phyloP scores from a whole-genome alignment of 1,140 invertebrate genomes.

The Heliconius hewitsoni region DNA sequence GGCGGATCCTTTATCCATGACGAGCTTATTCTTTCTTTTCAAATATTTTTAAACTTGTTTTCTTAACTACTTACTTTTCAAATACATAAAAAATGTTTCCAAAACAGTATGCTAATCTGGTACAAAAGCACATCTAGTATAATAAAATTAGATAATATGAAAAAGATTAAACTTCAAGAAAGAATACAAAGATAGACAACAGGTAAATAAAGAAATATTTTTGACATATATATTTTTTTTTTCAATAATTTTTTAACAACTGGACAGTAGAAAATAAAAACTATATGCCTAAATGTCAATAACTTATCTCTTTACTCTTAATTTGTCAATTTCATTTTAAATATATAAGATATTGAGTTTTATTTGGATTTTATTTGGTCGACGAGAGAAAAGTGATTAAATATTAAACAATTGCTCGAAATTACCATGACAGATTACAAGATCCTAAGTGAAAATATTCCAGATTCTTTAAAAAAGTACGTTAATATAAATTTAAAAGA shows the following conservation, averaged over 20 bases:
- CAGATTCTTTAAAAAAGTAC: neutral
- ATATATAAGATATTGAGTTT: neutral
- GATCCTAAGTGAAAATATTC: neutral
- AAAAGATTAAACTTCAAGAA: neutral
- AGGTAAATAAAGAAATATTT: neutral
- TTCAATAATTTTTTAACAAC: neutral
- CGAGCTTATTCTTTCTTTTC: neutral
- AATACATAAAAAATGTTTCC: constrained; percentile 45
- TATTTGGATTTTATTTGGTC: neutral
- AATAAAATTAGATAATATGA: neutral
- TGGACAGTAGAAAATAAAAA: neutral
- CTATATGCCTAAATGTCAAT: neutral
- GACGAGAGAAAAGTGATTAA: neutral
- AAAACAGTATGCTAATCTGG: constrained; percentile 29
- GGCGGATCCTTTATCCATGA: too few relatives aligned
- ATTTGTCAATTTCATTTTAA: neutral
- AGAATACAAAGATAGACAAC: neutral
- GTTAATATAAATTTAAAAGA: neutral
- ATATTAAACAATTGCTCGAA: neutral
- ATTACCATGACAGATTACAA: neutral
- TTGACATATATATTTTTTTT: neutral
- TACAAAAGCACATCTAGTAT: constrained; percentile 35
- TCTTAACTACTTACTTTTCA: constrained; percentile 41
- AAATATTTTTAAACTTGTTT: neutral
- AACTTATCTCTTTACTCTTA: neutral